These are phyloP conservation scores for Acromyrmex echinatior DNA, from an alignment of 1,140 invertebrate species.

Conservation along the genomic window DNA sequence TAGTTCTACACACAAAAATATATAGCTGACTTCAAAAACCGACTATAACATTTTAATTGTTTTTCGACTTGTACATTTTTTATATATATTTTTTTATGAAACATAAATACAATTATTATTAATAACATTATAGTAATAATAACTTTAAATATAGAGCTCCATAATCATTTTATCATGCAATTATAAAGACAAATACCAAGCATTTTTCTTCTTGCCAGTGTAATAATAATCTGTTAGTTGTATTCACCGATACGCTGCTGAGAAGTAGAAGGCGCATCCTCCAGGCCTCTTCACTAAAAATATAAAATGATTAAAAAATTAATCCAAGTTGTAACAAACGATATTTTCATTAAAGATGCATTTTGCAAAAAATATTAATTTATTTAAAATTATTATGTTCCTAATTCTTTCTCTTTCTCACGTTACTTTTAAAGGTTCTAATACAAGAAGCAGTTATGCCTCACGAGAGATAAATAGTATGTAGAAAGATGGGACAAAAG, in stretches of 20 bases:
- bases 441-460: neutral
- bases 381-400: neutral
- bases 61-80: too few relatives aligned
- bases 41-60: too few relatives aligned
- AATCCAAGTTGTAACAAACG: neutral
- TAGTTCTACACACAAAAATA: too few relatives aligned
- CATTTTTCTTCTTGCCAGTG: too few relatives aligned
- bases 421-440: neutral
- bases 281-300: neutral
- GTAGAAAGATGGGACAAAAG: neutral
- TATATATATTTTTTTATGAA: too few relatives aligned
- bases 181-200: too few relatives aligned
- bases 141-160: too few relatives aligned
- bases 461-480: neutral
- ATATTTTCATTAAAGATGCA: neutral
- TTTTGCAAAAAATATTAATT: neutral
- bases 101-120: too few relatives aligned
- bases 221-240: neutral
- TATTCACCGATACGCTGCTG: neutral
- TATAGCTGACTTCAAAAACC: too few relatives aligned
- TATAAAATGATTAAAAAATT: neutral
- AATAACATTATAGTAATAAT: too few relatives aligned
- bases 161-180: too few relatives aligned
- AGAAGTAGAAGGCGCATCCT: neutral
- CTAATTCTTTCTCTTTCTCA: neutral